phyloP scores from a whole-genome alignment of 2,797 vertebrate species.

The Sebastes reedi region DNA sequence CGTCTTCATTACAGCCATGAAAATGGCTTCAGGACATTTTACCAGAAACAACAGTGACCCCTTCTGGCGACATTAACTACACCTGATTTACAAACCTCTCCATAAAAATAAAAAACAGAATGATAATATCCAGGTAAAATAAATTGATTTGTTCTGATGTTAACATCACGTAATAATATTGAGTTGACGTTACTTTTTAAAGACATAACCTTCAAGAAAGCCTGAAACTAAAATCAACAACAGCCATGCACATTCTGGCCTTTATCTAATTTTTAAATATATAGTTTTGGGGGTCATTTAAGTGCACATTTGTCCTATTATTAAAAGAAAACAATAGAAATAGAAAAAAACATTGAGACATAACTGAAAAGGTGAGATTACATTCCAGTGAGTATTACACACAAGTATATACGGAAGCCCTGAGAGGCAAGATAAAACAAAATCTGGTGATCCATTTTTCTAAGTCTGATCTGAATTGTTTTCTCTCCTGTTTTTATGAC shows the following conservation, averaged over 20 bases:
- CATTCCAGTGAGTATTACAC: background rate
- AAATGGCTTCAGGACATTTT: background rate
- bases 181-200: background rate
- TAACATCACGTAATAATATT: background rate
- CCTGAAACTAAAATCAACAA: background rate
- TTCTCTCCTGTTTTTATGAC: background rate
- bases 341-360: background rate
- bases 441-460: background rate
- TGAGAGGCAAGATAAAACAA: background rate
- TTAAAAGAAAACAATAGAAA: background rate
- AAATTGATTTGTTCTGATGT: no score
- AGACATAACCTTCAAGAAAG: background rate
- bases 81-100: background rate
- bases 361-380: background rate
- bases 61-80: background rate
- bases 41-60: slow-evolving; percentile 16
- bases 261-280: background rate
- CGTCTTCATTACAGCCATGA: background rate
- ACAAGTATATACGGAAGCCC: background rate
- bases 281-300: background rate
- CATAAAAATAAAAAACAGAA: background rate
- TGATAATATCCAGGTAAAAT: background rate
- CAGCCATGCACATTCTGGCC: background rate
- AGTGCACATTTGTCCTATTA: background rate
- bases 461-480: background rate